Evolutionary conservation across 2,113 vertebrate genomes (phyloP), one percentile per base, ranked within the genome.

Genomic region (Gallinago paraguaiae): DNA sequence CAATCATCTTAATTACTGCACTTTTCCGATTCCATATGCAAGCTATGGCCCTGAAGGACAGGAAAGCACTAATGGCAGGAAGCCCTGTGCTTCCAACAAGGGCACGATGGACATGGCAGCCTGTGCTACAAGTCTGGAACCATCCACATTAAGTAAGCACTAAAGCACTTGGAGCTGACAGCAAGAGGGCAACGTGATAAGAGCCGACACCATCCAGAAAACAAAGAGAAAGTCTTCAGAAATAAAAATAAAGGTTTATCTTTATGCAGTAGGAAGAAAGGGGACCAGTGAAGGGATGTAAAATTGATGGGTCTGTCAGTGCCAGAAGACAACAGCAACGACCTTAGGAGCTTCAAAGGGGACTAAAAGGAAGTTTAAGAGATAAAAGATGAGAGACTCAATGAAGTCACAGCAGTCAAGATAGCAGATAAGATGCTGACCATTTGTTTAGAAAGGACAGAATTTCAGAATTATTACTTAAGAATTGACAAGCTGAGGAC

Each of bases 251-350:
- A 80, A 80, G 5, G 24, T 86, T 91, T 70, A 46, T 92, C 54
- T 84, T 59, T 41, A 41, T 78, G 72, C 7, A 7, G 37, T 4
- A 43, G 51, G 28, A 77, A 86, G 74, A 63, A 88, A 86, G 8
- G 19, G 24, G 67, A 67, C 4, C 54, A 30, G n/a, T 15, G 68
- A 88, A 90, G 30, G 20, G 64, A 67, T 11, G 33, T 9, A 86
- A 85, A 81, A 95, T 84, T 60, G 88, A 95, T 91, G 76, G 64
- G 51, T 56, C 60, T 94, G 88, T 84, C 92, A 84, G 51, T 5
- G 35, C 56, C 64, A 81, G 51, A 51, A 51, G 80, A 88, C 68
- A 88, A 59, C 4, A 2, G 72, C 76, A 67, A 31, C 0, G 0
- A 91, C 79, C 64, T 71, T 46, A 39, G 51, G 56, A 86, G 67